These are phyloP conservation scores for Cryptops parisi DNA, from an alignment of 2,888 invertebrate genomes.

Conservation along the genomic window DNA sequence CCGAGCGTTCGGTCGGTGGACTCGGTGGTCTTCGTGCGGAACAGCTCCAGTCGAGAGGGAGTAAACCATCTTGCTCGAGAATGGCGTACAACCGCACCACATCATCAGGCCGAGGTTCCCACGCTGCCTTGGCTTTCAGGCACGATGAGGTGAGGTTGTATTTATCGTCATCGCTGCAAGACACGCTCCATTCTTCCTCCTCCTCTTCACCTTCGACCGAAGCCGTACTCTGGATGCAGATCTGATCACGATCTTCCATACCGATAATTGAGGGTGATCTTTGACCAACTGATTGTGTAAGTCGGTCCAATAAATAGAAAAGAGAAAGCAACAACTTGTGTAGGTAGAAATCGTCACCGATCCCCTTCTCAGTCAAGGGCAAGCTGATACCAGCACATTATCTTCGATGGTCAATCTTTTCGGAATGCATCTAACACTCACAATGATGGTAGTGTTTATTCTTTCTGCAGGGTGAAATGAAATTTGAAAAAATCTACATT, in stretches of 20 bases:
- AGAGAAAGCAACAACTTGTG: too few species aligned
- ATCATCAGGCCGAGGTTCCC: conserved; percentile 22
- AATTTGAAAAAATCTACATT: too few species aligned
- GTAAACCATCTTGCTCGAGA: conserved; percentile 20
- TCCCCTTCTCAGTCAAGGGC: too few species aligned
- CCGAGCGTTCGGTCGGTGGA: too few species aligned
- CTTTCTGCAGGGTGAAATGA: too few species aligned
- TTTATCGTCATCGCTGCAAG: conserved; percentile 20
- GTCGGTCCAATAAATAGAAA: too few species aligned
- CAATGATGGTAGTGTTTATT: too few species aligned
- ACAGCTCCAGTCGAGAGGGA: conserved; percentile 23
- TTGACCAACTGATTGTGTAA: too few species aligned
- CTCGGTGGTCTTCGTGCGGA: conserved; percentile 23
- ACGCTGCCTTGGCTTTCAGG: conserved; percentile 14
- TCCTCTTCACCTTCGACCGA: conserved; percentile 15
- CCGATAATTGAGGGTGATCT: conserved; percentile 6
- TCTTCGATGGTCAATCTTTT: too few species aligned
- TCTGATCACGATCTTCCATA: conserved; percentile 7
- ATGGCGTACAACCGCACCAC: conserved; percentile 20
- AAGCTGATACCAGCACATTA: too few species aligned
- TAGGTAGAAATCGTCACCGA: too few species aligned
- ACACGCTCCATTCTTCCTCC: conserved; percentile 18
- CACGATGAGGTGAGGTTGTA: not conserved
- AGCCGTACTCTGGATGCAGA: conserved; percentile 8
- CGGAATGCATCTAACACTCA: too few species aligned